These are phyloP conservation scores for Dolichoris vasculosae DNA, from an alignment of 1,140 invertebrate species.

Conservation along the genomic window DNA sequence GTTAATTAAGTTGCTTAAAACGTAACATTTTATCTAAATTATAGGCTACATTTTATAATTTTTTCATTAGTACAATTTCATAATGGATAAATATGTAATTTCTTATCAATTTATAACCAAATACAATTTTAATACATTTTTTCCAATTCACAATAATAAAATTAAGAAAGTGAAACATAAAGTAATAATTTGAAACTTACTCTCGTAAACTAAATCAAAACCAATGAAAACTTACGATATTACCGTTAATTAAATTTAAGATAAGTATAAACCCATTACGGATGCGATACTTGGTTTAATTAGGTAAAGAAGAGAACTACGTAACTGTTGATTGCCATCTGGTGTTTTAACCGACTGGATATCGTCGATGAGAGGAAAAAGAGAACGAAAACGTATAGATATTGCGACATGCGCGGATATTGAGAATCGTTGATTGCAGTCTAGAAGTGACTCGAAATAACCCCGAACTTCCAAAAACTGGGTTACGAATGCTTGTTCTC, in stretches of 20 bases:
- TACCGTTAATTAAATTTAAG: slow-evolving; percentile 60
- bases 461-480: slow-evolving; percentile 23
- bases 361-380: not conserved
- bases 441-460: slow-evolving; percentile 22
- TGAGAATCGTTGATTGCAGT: slow-evolving; percentile 21
- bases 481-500: slow-evolving; percentile 27
- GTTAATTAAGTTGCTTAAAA: too few species aligned
- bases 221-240: slow-evolving; percentile 53
- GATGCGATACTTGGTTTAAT: slow-evolving; percentile 56
- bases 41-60: too few species aligned
- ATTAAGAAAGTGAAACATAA: not conserved
- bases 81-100: too few species aligned
- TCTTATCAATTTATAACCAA: too few species aligned
- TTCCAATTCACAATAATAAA: too few species aligned
- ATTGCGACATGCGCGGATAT: slow-evolving; percentile 8
- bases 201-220: slow-evolving; percentile 54
- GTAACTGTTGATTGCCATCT: not conserved
- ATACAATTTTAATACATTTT: too few species aligned
- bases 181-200: not conserved
- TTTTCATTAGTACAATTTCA: too few species aligned
- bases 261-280: slow-evolving; percentile 53
- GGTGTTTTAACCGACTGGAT: not conserved
- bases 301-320: slow-evolving; percentile 21
- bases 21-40: too few species aligned
- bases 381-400: not conserved